Evolutionary conservation across 2,113 vertebrate species (phyloP).

Genomic region (Pogona vitticeps): DNA sequence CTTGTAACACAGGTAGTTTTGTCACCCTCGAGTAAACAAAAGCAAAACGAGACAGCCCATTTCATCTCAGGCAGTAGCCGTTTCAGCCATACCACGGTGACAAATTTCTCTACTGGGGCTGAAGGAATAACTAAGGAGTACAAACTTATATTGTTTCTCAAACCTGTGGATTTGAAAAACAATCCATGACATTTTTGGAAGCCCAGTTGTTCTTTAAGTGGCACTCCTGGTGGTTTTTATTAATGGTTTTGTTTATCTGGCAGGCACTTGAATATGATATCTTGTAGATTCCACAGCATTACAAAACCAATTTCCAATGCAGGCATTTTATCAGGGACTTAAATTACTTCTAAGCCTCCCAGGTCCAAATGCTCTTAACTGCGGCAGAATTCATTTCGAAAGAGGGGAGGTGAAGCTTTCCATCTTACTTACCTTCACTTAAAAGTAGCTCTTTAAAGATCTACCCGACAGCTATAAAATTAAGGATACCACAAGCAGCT

Average conservation of each 20-base stretch:
- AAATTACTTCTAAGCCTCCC: conserved; percentile 28
- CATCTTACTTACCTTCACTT: not conserved
- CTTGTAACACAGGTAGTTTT: not conserved
- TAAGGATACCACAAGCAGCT: not conserved
- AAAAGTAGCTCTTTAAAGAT: conserved; percentile 40
- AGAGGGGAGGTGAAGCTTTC: conserved; percentile 32
- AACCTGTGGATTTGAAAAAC: not conserved
- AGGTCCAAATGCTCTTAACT: conserved; percentile 25
- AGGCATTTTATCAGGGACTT: not conserved
- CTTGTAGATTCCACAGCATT: conserved; percentile 51
- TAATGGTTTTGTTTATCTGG: conserved; percentile 14
- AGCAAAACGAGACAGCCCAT: not conserved
- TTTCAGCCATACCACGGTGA: not conserved
- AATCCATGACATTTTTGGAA: not conserved
- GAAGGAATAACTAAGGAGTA: not conserved
- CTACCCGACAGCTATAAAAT: conserved; percentile 13
- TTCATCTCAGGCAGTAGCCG: not conserved
- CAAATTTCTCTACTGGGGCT: not conserved
- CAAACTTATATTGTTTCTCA: not conserved
- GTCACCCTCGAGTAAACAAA: not conserved
- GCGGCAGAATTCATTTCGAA: conserved; percentile 36
- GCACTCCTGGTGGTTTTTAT: conserved; percentile 1
- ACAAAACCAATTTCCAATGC: not conserved
- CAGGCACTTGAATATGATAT: conserved; percentile 11
- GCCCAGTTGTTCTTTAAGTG: not conserved